Base-by-base conservation (phyloP, 37 sponge, comb jelly and placozoan genomes). In the Agelas oroides region DNA sequence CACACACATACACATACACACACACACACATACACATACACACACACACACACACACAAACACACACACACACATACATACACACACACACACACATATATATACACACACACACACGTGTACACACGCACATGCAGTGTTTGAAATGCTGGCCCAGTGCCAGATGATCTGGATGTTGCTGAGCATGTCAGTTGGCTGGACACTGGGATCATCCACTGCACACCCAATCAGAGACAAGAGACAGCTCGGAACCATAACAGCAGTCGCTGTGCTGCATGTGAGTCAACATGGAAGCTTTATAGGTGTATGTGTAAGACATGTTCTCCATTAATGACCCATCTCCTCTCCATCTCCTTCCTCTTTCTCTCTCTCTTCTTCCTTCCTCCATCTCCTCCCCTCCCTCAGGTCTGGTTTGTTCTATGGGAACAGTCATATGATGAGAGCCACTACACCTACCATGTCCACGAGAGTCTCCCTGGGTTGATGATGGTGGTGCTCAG, bases 401-500 rank as follows among this genome's bases (percentile, higher is more conserved):
- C 59, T 1, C 16, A 85, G 86, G 40, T 92, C 38, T 8, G 78
- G 5, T 36, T 92, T 69, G 84, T 92, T 20, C 37, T 87, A 30
- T 92, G 92, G 92, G 92, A 87, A 73, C 88, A 87, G 73, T 70
- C 92, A 0, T 86, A 86, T 46, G 82, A 90, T 28, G 91, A 90
- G 77, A 85, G 82, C 56, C 91, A 90, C 69, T 90, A 90, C 40
- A 87, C 92, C 1, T 92, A 79, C 41, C 88, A 87, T 59, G 27
- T 79, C 18, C 92, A 87, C 40, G 84, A 84, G 63, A 87, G 71
- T 21, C 84, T 73, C 0, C 88, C 88, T 25, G 88, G 88, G 27
- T 59, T 70, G 36, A 59, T 92, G 80, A 41, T 87, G 75, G 80
- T 78, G 39, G 0, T 78, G 31, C 84, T 87, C 52, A 59, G 92